These are phyloP conservation scores for Marcusenius ussheri DNA, from an alignment of 2,113 vertebrate genomes.

Conservation along the genomic window DNA sequence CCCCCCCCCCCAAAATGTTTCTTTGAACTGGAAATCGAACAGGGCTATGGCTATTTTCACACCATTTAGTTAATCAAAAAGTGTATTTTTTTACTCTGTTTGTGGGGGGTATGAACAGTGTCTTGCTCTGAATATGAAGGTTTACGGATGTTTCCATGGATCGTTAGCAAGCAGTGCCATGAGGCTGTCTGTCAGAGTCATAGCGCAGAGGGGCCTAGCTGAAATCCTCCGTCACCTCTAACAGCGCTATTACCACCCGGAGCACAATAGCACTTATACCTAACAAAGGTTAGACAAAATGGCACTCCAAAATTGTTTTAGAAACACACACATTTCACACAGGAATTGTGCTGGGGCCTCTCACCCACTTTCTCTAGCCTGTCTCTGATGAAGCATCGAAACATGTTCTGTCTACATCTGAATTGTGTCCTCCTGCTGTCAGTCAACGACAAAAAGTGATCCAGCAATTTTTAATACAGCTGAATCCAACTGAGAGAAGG, in stretches of 20 bases:
- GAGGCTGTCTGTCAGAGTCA: neutral
- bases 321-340: slow-evolving; percentile 28
- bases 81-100: neutral
- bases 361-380: slow-evolving; percentile 31
- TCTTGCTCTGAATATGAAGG: neutral
- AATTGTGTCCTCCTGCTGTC: slow-evolving; percentile 53
- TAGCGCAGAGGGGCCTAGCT: neutral
- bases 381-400: slow-evolving; percentile 38
- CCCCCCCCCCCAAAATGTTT: neutral
- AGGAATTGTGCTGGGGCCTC: slow-evolving; percentile 23
- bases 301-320: slow-evolving; percentile 23
- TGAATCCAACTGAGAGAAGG: slow-evolving; percentile 77
- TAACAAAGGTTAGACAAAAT: slow-evolving; percentile 33
- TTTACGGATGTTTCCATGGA: neutral
- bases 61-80: neutral
- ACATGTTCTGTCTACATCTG: slow-evolving; percentile 50
- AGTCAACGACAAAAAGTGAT: slow-evolving; percentile 73
- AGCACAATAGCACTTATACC: slow-evolving; percentile 22
- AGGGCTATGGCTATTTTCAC: neutral
- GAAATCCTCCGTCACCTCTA: neutral
- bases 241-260: slow-evolving; percentile 11
- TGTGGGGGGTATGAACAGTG: neutral
- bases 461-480: slow-evolving; percentile 72
- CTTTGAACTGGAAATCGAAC: neutral
- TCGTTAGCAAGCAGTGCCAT: neutral